These are phyloP conservation scores for Lepus americanus DNA, from an alignment of 2,113 vertebrate species.

Conservation along the genomic window DNA sequence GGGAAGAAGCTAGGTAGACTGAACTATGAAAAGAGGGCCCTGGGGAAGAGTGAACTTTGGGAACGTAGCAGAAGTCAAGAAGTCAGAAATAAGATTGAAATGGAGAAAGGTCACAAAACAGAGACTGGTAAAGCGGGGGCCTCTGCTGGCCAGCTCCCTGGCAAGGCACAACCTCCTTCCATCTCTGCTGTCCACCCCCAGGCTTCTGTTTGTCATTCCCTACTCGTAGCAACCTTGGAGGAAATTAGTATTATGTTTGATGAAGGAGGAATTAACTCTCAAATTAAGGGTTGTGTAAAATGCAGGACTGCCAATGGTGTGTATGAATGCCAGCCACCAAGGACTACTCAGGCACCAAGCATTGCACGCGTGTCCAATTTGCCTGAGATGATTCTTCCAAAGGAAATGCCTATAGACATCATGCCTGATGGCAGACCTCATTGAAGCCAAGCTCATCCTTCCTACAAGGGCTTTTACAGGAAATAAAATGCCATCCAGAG, in stretches of 20 bases:
- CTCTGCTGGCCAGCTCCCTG: background rate
- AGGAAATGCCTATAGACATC: background rate
- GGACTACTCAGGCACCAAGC: background rate
- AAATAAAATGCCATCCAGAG: constrained; percentile 31
- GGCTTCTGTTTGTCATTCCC: background rate
- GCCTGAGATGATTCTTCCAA: background rate
- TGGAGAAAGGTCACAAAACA: background rate
- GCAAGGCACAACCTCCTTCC: background rate
- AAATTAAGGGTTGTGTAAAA: background rate
- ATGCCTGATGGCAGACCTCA: background rate
- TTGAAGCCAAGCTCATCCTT: constrained; percentile 4
- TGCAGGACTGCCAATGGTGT: background rate
- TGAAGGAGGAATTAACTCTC: background rate
- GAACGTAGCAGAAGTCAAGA: background rate
- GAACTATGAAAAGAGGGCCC: background rate
- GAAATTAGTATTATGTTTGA: background rate
- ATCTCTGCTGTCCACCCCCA: background rate
- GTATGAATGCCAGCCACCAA: background rate
- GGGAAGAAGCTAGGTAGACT: background rate
- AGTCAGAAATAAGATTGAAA: background rate
- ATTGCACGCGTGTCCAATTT: background rate
- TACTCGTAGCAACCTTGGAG: background rate
- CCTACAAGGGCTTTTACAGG: background rate
- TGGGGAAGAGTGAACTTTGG: background rate
- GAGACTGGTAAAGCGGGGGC: background rate